Evolutionary conservation across 2,113 vertebrate species (phyloP).

Genomic region (Phalacrocorax carbo): DNA sequence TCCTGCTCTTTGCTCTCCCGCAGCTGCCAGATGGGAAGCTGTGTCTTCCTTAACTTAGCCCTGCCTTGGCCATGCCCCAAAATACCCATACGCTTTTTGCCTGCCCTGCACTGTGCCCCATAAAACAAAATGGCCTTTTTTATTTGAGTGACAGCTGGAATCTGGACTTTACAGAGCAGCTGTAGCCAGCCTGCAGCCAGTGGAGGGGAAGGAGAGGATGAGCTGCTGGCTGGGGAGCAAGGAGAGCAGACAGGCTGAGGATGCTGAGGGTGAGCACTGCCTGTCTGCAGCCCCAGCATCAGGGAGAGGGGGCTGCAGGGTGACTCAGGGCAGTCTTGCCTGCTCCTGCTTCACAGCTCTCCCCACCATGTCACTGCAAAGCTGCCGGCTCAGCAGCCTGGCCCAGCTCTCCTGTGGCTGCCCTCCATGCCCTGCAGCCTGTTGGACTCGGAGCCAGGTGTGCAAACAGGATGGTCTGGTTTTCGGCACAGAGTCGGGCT

Average conservation of each 20-base stretch:
- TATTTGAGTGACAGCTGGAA: neutral
- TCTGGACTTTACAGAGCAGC: accelerated
- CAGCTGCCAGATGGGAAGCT: neutral
- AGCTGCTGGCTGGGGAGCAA: neutral
- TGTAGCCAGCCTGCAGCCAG: accelerated
- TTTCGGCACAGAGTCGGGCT: accelerated
- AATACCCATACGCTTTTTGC: accelerated
- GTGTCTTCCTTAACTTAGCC: neutral
- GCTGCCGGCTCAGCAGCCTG: conserved; percentile 9
- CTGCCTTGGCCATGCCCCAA: neutral
- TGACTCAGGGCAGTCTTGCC: neutral
- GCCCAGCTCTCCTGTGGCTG: neutral
- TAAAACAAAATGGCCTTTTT: neutral
- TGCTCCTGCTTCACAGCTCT: neutral
- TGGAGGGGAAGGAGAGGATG: neutral
- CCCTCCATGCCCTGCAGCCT: neutral
- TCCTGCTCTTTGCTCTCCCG: neutral
- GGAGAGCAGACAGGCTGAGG: neutral
- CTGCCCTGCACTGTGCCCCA: neutral
- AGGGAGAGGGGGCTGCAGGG: accelerated
- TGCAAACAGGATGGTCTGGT: neutral
- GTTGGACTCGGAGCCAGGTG: accelerated
- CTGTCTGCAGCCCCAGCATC: accelerated
- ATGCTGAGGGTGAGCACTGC: neutral
- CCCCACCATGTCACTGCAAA: accelerated